Evolutionary conservation across 1,140 invertebrate genomes (phyloP).

Genomic region (Asbolus verrucosus): DNA sequence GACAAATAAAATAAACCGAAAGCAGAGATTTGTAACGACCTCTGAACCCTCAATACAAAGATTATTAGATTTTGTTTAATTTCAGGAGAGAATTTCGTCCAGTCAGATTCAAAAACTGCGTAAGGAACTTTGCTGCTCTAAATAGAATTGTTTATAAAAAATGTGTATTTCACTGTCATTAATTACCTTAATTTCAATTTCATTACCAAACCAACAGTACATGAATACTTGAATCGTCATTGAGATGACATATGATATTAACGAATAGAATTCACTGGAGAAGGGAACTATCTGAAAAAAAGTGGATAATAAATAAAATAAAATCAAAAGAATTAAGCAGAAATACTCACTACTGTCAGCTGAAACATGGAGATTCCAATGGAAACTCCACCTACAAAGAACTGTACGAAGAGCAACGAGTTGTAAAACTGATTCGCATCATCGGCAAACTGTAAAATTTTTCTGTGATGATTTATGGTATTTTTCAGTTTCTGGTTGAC

Average conservation of each 20-base stretch:
- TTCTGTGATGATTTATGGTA: not conserved
- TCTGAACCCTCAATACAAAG: not conserved
- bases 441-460: not conserved
- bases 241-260: not conserved
- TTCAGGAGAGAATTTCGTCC: too few relatives aligned
- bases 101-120: too few relatives aligned
- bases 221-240: not conserved
- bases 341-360: not conserved
- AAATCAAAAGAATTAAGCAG: too few relatives aligned
- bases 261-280: not conserved
- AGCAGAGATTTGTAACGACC: too few relatives aligned
- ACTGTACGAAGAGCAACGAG: not conserved
- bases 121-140: conserved; percentile 1
- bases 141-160: not conserved
- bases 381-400: not conserved
- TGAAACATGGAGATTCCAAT: not conserved
- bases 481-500: not conserved
- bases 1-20: too few relatives aligned
- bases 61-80: not conserved
- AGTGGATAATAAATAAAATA: not conserved
- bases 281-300: not conserved
- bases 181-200: not conserved
- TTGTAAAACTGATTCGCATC: not conserved
- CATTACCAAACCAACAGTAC: conserved; percentile 24
- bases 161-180: too few relatives aligned